A percentile compares a stretch with the other conserved stretches of the same genome.
Evolutionary conservation across 2,888 invertebrate genomes (phyloP).

Genomic region (Pterostichus niger): DNA sequence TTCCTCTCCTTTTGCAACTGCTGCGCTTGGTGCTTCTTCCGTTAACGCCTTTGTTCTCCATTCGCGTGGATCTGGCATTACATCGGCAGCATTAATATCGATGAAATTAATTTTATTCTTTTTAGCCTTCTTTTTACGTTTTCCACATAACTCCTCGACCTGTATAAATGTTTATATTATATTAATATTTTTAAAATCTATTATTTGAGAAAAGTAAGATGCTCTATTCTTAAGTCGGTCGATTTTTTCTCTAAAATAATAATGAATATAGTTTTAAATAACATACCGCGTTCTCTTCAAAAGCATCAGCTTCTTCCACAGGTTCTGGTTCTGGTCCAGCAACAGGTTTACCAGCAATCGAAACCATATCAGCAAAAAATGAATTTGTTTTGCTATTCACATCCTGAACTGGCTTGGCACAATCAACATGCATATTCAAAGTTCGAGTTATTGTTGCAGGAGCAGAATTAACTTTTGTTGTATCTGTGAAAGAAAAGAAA

Average conservation of each 20-base stretch:
- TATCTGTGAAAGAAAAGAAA: constrained; percentile 64
- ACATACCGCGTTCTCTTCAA: constrained; percentile 78
- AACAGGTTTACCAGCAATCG: constrained; percentile 70
- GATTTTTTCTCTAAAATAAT: no score
- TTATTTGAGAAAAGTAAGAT: no score
- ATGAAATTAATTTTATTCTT: constrained; percentile 87
- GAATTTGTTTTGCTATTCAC: constrained; percentile 23
- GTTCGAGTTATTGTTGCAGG: constrained; percentile 60
- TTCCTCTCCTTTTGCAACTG: constrained; percentile 78
- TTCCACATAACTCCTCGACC: constrained; percentile 85
- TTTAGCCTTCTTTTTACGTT: constrained; percentile 81
- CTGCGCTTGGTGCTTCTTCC: constrained; percentile 78
- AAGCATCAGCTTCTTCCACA: constrained; percentile 76
- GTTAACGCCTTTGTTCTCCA: constrained; percentile 90
- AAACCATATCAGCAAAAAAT: constrained; percentile 54
- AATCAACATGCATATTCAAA: constrained; percentile 63
- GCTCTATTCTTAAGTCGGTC: no score
- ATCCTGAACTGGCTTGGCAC: constrained; percentile 64
- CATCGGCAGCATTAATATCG: constrained; percentile 90
- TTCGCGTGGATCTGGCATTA: constrained; percentile 88
- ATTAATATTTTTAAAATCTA: no score
- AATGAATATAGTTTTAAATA: constrained; percentile 10
- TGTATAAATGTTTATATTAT: constrained; percentile 71
- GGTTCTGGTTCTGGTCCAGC: constrained; percentile 74
- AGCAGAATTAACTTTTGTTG: constrained; percentile 66